Conservation (phyloP, 2,113 vertebrate species). For the Hiodon alosoides region DNA sequence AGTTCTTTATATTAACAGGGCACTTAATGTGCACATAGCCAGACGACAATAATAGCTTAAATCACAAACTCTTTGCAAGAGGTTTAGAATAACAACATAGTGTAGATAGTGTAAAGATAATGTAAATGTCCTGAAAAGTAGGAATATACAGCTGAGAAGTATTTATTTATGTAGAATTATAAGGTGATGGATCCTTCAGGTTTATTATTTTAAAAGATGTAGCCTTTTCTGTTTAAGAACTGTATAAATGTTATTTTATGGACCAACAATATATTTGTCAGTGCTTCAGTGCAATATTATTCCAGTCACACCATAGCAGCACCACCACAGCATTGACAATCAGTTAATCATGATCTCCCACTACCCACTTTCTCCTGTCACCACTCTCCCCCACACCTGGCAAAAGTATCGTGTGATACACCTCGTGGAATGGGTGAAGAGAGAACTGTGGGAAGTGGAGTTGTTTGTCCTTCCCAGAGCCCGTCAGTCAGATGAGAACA, state of each 20-base stretch:
- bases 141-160: slow-evolving; percentile 70
- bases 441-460: too few relatives aligned
- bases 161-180: slow-evolving; percentile 84
- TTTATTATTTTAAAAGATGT: slow-evolving; percentile 78
- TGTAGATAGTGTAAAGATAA: slow-evolving; percentile 81
- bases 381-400: not conserved
- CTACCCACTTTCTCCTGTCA: slow-evolving; percentile 17
- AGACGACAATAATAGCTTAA: slow-evolving; percentile 21
- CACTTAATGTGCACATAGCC: slow-evolving; percentile 50
- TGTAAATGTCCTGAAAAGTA: slow-evolving; percentile 73
- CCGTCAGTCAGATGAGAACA: too few relatives aligned
- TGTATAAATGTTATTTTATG: slow-evolving; percentile 65
- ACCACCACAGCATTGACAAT: slow-evolving; percentile 64
- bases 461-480: too few relatives aligned
- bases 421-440: too few relatives aligned
- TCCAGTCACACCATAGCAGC: slow-evolving; percentile 48
- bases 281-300: slow-evolving; percentile 70
- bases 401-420: too few relatives aligned
- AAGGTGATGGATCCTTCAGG: slow-evolving; percentile 70
- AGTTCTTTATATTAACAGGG: slow-evolving; percentile 36
- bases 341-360: slow-evolving; percentile 36
- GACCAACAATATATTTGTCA: slow-evolving; percentile 71
- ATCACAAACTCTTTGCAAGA: slow-evolving; percentile 32
- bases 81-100: slow-evolving; percentile 39
- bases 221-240: slow-evolving; percentile 66